These are phyloP conservation scores for Etheostoma perlongum DNA, from an alignment of 2,797 vertebrate genomes.

Conservation along the genomic window DNA sequence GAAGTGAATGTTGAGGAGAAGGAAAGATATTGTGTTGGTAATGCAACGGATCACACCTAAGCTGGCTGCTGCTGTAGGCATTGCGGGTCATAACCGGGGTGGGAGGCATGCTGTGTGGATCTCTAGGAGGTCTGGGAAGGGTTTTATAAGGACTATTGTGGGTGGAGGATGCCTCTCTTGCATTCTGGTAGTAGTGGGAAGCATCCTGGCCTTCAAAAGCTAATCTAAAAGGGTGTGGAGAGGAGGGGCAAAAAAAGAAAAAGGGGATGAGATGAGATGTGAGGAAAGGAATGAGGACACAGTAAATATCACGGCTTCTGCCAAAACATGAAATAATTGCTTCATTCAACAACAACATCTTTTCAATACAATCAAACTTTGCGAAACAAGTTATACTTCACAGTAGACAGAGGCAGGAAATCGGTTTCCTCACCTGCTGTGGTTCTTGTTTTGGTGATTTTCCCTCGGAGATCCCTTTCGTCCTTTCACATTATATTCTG, in stretches of 20 bases:
- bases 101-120: conserved; percentile 92
- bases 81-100: conserved; percentile 94
- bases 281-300: conserved; percentile 55
- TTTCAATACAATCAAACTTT: conserved; percentile 24
- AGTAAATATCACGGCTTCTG: conserved; percentile 34
- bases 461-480: conserved; percentile 69
- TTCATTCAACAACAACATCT: conserved; percentile 22
- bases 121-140: conserved; percentile 87
- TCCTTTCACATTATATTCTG: conserved; percentile 79
- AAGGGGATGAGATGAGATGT: conserved; percentile 27
- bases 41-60: conserved; percentile 86
- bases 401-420: not conserved
- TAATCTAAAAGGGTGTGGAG: conserved; percentile 76
- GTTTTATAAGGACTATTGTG: conserved; percentile 95
- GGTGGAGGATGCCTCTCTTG: conserved; percentile 89
- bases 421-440: conserved; percentile 74
- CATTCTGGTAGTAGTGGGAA: conserved; percentile 70
- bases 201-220: conserved; percentile 80
- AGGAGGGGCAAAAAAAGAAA: conserved; percentile 26
- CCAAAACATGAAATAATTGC: conserved; percentile 26
- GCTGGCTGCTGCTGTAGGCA: conserved; percentile 96
- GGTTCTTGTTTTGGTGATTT: conserved; percentile 74
- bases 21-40: not conserved
- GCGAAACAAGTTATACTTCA: conserved; percentile 26
- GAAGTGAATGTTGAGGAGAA: conserved; percentile 3